Evolutionary conservation across 2,797 vertebrate species (phyloP), one percentile per base, ranked within the genome.

Genomic region (Silurus lanzhouensis): DNA sequence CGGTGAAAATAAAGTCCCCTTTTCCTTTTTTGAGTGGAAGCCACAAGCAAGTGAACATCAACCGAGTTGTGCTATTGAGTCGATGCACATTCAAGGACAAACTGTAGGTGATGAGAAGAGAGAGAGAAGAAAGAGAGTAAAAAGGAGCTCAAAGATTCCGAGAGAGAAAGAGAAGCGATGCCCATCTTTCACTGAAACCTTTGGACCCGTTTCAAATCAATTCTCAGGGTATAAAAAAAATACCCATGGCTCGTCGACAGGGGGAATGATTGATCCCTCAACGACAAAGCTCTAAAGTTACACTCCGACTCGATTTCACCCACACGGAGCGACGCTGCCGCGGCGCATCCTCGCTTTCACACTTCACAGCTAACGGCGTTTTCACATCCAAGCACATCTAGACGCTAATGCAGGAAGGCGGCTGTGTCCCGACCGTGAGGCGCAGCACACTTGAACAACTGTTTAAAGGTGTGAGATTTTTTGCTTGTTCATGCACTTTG

Each of bases 1-100:
- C 67, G 31, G 66, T 22, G 31, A 78, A 44, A 78, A 78, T 60
- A 78, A 66, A 70, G 12, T 60, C 57, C 0, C 57, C 13, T 60
- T 61, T 78, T 60, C 27, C 27, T 46, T 83, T 25, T 61, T 25
- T 61, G 68, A 80, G 61, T 31, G 22, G 79, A 61, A 86, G 84
- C 48, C n/a, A 63, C 6, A 17, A 17, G 22, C 46, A 20, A 83
- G 71, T 67, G 27, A 81, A 67, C 67, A 75, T 79, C 72, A 87
- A 75, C 72, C 22, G 38, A 58, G 60, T 66, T 85, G 76, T 86
- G 72, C 61, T 87, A 84, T 68, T 81, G 79, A 84, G 84, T 86
- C 82, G 9, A 48, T 83, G 86, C 84, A 87, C 82, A 88, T 87
- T 90, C 87, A 90, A 90, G 87, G 89, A 80, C 89, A 86, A 86